Percentiles rank a stretch among this genome's conserved stretches.
These are phyloP conservation scores for Paedocypris sp. DNA, from an alignment of 2,113 vertebrate species.

Conservation along the genomic window DNA sequence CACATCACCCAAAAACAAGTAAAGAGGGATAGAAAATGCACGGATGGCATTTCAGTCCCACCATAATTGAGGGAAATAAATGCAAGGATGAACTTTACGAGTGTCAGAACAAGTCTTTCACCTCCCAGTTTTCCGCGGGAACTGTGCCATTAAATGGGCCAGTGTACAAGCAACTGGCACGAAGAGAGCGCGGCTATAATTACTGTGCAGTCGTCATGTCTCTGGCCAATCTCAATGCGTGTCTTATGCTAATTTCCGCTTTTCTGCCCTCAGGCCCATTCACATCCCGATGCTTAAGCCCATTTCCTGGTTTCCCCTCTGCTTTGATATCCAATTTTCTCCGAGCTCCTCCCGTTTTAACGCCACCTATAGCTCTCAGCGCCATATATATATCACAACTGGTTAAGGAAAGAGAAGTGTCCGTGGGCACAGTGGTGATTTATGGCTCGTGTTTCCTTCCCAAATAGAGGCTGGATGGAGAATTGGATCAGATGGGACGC, in stretches of 20 bases:
- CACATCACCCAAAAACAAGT: no score
- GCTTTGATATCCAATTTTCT: conserved; percentile 33
- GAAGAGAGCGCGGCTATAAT: conserved; percentile 10
- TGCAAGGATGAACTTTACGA: not conserved
- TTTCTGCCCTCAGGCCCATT: conserved; percentile 18
- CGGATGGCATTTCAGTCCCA: not conserved
- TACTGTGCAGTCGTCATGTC: conserved; percentile 13
- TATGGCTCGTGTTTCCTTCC: conserved; percentile 19
- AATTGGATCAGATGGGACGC: conserved; percentile 7
- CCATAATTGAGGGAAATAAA: not conserved
- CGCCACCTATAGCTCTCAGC: not conserved
- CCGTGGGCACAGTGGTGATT: conserved; percentile 18
- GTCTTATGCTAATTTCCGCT: conserved; percentile 28
- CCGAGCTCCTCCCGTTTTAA: conserved; percentile 1
- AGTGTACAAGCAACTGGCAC: not conserved
- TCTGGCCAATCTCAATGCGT: conserved; percentile 8
- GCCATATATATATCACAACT: conserved; percentile 30
- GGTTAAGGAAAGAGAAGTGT: conserved; percentile 16
- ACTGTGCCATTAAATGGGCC: not conserved
- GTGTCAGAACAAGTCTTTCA: not conserved
- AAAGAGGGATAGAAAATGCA: no score
- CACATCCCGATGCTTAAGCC: conserved; percentile 18
- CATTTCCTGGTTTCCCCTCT: conserved; percentile 27
- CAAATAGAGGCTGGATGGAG: conserved; percentile 28
- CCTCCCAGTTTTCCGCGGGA: not conserved